phyloP scores from a whole-genome alignment of 2,113 vertebrate species.

The Megaceryle maxima region DNA sequence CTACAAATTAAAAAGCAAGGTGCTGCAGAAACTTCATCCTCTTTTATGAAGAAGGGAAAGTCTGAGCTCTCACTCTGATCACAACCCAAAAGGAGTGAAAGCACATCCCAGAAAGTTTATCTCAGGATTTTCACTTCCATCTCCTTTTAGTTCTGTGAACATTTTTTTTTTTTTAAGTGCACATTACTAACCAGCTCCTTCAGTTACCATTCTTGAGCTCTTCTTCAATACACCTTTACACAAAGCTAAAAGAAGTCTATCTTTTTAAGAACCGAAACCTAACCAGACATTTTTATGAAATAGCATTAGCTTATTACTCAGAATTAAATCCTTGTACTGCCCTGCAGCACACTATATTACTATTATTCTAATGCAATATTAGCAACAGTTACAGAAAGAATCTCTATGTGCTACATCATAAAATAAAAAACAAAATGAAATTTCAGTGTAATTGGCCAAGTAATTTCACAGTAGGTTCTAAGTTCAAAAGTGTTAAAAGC shows the following conservation, averaged over 20 bases:
- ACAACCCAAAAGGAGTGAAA: not conserved
- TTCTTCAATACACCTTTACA: not conserved
- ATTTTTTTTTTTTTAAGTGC: not conserved
- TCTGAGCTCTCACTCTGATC: not conserved
- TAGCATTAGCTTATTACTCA: not conserved
- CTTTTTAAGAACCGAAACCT: not conserved
- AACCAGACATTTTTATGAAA: not conserved
- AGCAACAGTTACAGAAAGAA: not conserved
- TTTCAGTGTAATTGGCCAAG: not conserved
- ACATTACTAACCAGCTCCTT: not conserved
- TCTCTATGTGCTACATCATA: not conserved
- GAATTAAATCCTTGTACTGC: not conserved
- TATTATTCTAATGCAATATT: not conserved
- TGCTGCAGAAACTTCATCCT: not conserved
- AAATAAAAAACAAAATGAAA: not conserved
- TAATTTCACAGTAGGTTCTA: not conserved
- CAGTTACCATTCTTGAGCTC: not conserved
- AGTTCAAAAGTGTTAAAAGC: not conserved
- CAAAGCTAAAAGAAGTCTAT: not conserved
- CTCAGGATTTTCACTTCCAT: not conserved
- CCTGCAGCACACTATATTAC: not conserved
- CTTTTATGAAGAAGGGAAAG: not conserved
- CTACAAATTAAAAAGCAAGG: not conserved
- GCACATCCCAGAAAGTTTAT: fast-evolving
- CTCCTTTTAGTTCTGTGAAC: not conserved